Percentiles rank a stretch among this genome's conserved stretches.
phyloP scores from a whole-genome alignment of 2,888 invertebrate species.

The Argyra leucocephala region DNA sequence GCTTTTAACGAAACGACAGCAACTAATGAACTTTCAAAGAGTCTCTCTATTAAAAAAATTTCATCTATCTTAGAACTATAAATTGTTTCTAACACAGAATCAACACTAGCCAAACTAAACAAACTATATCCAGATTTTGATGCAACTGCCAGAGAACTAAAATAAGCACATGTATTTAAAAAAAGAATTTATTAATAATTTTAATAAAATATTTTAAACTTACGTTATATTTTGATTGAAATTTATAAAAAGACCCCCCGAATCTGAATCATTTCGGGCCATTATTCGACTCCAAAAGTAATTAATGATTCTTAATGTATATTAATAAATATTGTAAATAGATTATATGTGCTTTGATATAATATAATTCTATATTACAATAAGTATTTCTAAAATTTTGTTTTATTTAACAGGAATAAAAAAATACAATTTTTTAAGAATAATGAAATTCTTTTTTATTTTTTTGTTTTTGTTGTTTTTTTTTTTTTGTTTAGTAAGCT shows the following conservation, averaged over 20 bases:
- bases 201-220: constrained; percentile 44
- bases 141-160: constrained; percentile 84
- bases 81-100: constrained; percentile 73
- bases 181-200: constrained; percentile 12
- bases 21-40: constrained; percentile 94
- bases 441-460: no score
- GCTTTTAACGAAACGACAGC: constrained; percentile 87
- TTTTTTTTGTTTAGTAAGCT: no score
- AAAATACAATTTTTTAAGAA: no score
- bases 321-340: neutral
- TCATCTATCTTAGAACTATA: constrained; percentile 80
- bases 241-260: constrained; percentile 85
- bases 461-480: no score
- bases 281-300: constrained; percentile 27
- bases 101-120: constrained; percentile 72
- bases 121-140: constrained; percentile 83
- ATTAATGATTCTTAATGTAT: neutral
- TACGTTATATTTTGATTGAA: constrained; percentile 98
- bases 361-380: neutral
- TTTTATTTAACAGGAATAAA: no score
- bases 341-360: no score
- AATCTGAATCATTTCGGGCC: constrained; percentile 46
- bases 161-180: constrained; percentile 10
- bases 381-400: neutral
- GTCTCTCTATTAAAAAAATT: constrained; percentile 84